Conservation (phyloP, 2,888 invertebrate species). For the Polietes domitor region DNA sequence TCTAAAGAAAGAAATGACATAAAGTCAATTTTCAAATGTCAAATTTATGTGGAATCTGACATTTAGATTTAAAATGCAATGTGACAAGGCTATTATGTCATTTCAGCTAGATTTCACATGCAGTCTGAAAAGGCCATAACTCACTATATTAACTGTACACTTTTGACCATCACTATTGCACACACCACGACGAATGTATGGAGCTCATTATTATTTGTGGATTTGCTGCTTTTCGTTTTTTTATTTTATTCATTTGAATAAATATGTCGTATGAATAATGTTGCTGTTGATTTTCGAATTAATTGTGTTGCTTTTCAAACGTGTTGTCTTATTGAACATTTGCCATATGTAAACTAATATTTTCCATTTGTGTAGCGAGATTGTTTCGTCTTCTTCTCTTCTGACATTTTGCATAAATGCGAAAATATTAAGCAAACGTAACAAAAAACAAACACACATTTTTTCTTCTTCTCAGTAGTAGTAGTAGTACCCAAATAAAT, state of each 20-base stretch:
- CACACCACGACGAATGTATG: background rate
- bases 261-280: background rate
- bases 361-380: conserved; percentile 39
- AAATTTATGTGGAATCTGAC: too few relatives aligned
- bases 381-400: background rate
- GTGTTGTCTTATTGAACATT: conserved; percentile 75
- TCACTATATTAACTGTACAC: background rate
- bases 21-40: too few relatives aligned
- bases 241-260: conserved; percentile 33
- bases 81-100: too few relatives aligned
- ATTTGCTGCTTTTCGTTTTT: background rate
- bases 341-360: conserved; percentile 69
- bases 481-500: background rate
- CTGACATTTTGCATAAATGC: background rate
- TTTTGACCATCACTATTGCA: background rate
- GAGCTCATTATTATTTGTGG: background rate
- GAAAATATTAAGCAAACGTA: conserved; percentile 73
- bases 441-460: conserved; percentile 78
- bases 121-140: too few relatives aligned
- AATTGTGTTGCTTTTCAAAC: conserved; percentile 59
- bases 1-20: too few relatives aligned
- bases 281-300: background rate
- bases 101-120: too few relatives aligned
- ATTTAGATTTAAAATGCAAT: too few relatives aligned
- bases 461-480: conserved; percentile 10